Conservation (phyloP, 1,140 invertebrate species). For the Linepithema humile region DNA sequence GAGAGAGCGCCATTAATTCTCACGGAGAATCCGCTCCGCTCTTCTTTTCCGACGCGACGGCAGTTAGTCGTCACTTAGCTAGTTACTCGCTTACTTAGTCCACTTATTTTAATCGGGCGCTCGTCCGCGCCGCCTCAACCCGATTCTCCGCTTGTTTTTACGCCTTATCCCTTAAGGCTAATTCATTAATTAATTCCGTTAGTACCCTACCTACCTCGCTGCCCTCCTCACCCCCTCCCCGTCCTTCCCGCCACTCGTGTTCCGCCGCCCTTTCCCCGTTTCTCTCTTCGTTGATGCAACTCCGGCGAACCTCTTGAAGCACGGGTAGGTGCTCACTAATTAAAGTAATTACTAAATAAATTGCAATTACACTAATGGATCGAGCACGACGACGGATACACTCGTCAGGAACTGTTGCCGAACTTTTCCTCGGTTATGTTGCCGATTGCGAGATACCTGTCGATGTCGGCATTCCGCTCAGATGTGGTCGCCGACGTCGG, state of each 20-base stretch:
- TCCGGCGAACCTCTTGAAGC: slow-evolving; percentile 67
- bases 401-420: slow-evolving; percentile 72
- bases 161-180: slow-evolving; percentile 82
- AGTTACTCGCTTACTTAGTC: slow-evolving; percentile 82
- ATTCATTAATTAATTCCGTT: slow-evolving; percentile 85
- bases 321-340: slow-evolving; percentile 80
- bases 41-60: slow-evolving; percentile 54
- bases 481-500: slow-evolving; percentile 35
- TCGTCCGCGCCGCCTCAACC: slow-evolving; percentile 68
- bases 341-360: slow-evolving; percentile 85
- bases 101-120: slow-evolving; percentile 83
- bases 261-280: slow-evolving; percentile 39
- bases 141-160: slow-evolving; percentile 84
- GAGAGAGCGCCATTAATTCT: slow-evolving; percentile 71
- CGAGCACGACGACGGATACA: slow-evolving; percentile 73
- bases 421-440: slow-evolving; percentile 72
- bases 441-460: slow-evolving; percentile 65
- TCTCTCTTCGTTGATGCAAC: slow-evolving; percentile 57
- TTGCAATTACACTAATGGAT: slow-evolving; percentile 84
- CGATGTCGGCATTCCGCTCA: slow-evolving; percentile 47
- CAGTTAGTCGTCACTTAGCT: slow-evolving; percentile 75
- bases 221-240: background rate
- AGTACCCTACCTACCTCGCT: slow-evolving; percentile 70
- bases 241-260: slow-evolving; percentile 33
- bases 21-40: slow-evolving; percentile 57